Evolutionary conservation across 37 sponge, comb jelly and placozoan species (phyloP).

Genomic region (Axinella damicornis): DNA sequence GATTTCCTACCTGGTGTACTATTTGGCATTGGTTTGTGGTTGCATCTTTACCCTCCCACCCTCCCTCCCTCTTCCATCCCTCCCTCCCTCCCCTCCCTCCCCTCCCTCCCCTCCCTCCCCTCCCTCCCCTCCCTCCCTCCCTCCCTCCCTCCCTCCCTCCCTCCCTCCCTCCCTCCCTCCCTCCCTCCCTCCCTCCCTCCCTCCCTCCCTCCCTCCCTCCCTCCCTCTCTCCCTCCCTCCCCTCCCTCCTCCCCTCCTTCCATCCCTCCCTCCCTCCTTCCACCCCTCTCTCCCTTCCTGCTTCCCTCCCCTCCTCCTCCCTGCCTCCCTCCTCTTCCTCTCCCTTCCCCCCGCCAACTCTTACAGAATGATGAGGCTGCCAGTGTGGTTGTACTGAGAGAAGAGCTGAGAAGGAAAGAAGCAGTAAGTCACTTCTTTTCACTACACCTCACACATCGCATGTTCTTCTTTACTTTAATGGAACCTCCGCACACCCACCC

Average conservation of each 20-base stretch:
- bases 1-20: too few relatives aligned
- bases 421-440: conserved; percentile 10
- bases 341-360: neutral
- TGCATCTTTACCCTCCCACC: too few relatives aligned
- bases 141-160: neutral
- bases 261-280: too few relatives aligned
- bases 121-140: too few relatives aligned
- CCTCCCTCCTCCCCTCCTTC: too few relatives aligned
- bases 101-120: too few relatives aligned
- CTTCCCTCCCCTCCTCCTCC: too few relatives aligned
- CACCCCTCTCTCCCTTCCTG: too few relatives aligned
- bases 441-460: neutral
- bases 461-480: too few relatives aligned
- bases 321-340: neutral
- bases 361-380: conserved; percentile 51
- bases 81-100: too few relatives aligned
- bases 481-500: neutral
- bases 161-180: neutral
- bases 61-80: too few relatives aligned
- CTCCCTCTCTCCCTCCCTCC: neutral
- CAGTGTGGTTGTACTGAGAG: conserved; percentile 37
- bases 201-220: neutral
- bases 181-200: neutral
- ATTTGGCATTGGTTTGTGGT: too few relatives aligned
- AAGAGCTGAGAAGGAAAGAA: conserved; percentile 48